Percentiles rank a stretch among this genome's conserved stretches.
These are phyloP conservation scores for Poeciliopsis occidentalis DNA, from an alignment of 2,113 vertebrate genomes.

Conservation along the genomic window DNA sequence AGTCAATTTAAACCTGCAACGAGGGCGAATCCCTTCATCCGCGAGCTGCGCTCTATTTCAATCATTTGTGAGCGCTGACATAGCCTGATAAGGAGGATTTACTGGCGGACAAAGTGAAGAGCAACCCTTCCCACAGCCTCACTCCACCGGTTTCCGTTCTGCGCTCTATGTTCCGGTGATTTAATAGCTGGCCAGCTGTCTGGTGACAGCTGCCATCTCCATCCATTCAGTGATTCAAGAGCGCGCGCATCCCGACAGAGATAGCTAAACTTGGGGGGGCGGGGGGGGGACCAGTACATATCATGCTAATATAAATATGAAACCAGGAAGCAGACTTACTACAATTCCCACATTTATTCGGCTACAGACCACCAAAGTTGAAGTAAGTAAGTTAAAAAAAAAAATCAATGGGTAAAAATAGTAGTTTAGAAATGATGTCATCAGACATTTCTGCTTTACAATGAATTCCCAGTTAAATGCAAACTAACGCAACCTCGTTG, in stretches of 20 bases:
- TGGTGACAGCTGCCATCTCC: slow-evolving; percentile 7
- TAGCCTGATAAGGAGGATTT: slow-evolving; percentile 67
- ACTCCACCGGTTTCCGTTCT: slow-evolving; percentile 53
- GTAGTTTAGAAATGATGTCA: background rate
- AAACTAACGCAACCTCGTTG: background rate
- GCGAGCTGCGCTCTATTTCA: slow-evolving; percentile 26
- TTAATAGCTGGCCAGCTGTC: slow-evolving; percentile 39
- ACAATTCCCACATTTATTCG: background rate
- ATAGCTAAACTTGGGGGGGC: background rate
- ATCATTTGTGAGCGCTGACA: slow-evolving; percentile 33
- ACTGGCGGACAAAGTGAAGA: slow-evolving; percentile 53
- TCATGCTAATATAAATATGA: background rate
- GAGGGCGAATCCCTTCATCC: slow-evolving; percentile 55
- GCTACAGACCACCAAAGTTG: background rate
- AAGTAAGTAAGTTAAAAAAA: background rate
- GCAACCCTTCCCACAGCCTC: slow-evolving; percentile 58
- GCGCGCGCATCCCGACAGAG: background rate
- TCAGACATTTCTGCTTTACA: background rate
- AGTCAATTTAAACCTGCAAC: slow-evolving; percentile 47
- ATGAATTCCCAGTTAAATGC: background rate
- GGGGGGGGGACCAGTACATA: background rate
- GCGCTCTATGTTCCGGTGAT: slow-evolving; percentile 38
- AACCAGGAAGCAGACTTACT: no score
- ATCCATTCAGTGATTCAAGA: background rate
- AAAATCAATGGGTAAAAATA: background rate